These are phyloP conservation scores for Falco peregrinus DNA, from an alignment of 2,797 vertebrate genomes.

Conservation along the genomic window DNA sequence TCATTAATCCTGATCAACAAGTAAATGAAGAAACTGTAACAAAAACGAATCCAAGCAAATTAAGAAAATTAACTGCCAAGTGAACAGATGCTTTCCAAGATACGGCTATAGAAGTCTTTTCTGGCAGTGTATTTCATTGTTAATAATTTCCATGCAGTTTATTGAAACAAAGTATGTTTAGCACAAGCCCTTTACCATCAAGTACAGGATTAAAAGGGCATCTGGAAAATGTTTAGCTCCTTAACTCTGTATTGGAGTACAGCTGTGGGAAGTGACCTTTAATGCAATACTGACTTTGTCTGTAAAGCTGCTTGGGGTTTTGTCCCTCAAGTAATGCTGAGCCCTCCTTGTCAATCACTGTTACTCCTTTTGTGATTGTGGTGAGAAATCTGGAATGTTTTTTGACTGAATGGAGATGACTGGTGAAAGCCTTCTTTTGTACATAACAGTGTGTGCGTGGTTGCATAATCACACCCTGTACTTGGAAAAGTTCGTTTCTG, in stretches of 20 bases:
- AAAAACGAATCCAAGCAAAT: not conserved
- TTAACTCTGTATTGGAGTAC: not conserved
- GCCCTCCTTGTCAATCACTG: not conserved
- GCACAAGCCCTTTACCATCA: not conserved
- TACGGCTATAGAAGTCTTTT: not conserved
- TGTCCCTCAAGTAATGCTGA: not conserved
- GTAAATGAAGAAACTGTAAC: not conserved
- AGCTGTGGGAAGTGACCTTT: not conserved
- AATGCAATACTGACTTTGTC: not conserved
- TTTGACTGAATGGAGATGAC: not conserved
- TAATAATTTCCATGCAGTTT: not conserved
- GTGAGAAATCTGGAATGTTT: not conserved
- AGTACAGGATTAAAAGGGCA: not conserved
- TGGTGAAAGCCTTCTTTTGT: not conserved
- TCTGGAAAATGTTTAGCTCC: not conserved
- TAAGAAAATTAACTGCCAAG: not conserved
- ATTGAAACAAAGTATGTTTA: not conserved
- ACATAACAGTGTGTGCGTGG: fast-evolving
- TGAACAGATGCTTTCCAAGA: not conserved
- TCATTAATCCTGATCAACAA: not conserved
- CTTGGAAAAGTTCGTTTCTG: not conserved
- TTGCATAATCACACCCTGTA: not conserved
- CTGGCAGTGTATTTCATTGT: not conserved
- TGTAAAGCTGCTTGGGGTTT: not conserved
- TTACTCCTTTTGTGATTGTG: not conserved